Base-by-base conservation (phyloP, 2,888 invertebrate genomes). In the Tiphia femorata region DNA sequence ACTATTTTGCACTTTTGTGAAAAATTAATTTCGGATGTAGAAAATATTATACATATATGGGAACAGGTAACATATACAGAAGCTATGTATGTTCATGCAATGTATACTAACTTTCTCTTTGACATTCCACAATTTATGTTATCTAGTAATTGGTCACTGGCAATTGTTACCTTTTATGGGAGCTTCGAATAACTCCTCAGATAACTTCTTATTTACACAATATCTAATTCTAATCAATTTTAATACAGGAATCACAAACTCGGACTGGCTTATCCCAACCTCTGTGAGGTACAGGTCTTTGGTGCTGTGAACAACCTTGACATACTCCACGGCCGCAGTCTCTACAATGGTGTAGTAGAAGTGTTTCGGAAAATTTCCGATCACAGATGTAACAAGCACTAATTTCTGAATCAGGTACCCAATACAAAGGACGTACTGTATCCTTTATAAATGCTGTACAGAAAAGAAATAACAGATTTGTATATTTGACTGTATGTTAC, bases 291-390 rank as follows among this genome's bases (percentile, higher is more conserved):
- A 94, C 93, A 3, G 90, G 87, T 72, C 88, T 86, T 55, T 86
- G 85, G 64, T 88, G 86, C 29, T 87, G 86, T 4, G 92, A 91
- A 77, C 94, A 94, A 12, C 83, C 82, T 63, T 91, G 89, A 80
- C 94, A 94, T 70, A 93, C 93, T 0, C 93, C 94, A 72, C 91
- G 88, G 0, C 93, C 93, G 80, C 94, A 94, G 1, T 86, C 85
- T 54, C 88, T 84, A 68, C 88, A 89, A 67, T 89, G 88, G 68
- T 86, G 87, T 47, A 83, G 55, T 14, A 73, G 62, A 54, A 79
- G 27, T 7, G 53, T 55, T 7, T 67, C 68, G 2, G 72, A 72
- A 78, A 94, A 93, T 19, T 83, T 80, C 21, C 83, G 78, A 20
- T 87, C 82, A 78, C 94, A 94, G 8, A 91, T 87, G 58, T 84